phyloP scores from a whole-genome alignment of 2,888 invertebrate species.

The Gryllus longicercus region DNA sequence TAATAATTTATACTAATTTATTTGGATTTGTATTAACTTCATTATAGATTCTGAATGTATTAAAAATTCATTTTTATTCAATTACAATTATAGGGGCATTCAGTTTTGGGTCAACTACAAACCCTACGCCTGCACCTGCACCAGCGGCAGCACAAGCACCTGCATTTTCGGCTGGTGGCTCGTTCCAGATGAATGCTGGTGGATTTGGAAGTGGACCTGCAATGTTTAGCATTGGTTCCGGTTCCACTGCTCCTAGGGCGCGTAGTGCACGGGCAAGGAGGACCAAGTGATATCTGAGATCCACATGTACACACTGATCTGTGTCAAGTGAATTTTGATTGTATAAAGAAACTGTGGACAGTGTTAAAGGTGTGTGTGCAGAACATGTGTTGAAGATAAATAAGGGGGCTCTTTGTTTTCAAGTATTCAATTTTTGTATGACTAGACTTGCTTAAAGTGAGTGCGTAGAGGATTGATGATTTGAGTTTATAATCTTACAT shows the following conservation, averaged over 20 bases:
- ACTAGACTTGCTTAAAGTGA: background rate
- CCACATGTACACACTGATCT: background rate
- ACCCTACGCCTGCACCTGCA: background rate
- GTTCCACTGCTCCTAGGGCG: constrained; percentile 47
- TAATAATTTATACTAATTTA: no score
- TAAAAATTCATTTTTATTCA: no score
- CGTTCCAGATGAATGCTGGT: background rate
- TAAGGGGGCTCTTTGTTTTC: background rate
- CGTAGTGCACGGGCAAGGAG: background rate
- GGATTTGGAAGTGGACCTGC: constrained; percentile 36
- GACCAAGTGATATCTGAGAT: background rate
- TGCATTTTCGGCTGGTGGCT: background rate
- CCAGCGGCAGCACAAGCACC: background rate
- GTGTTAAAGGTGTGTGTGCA: background rate
- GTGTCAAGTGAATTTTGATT: background rate
- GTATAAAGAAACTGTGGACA: background rate
- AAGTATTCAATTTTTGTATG: background rate
- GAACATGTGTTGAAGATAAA: background rate
- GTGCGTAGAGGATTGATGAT: background rate
- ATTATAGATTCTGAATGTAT: no score
- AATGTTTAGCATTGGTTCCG: constrained; percentile 53
- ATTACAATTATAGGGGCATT: background rate
- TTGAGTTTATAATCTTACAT: background rate
- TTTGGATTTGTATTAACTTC: no score
- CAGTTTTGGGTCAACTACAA: background rate